Evolutionary conservation across 2,888 invertebrate genomes (phyloP).

Genomic region (Pilophorus perplexus): DNA sequence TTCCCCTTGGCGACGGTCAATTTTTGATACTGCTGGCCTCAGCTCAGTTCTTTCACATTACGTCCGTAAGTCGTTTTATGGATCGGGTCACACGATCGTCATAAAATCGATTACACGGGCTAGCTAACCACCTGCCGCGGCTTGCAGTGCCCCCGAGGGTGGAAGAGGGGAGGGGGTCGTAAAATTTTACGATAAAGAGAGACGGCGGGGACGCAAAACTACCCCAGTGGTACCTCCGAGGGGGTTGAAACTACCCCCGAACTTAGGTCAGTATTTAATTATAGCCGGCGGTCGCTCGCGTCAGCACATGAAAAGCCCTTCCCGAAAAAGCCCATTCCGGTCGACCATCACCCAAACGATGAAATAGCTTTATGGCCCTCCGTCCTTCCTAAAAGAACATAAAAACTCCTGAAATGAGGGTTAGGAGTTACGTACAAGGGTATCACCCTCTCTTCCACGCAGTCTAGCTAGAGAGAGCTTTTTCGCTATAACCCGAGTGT

Average conservation of each 20-base stretch:
- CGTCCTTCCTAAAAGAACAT: conserved; percentile 14
- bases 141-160: neutral
- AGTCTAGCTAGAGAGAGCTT: neutral
- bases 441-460: neutral
- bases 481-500: conserved; percentile 22
- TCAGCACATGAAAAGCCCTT: conserved; percentile 16
- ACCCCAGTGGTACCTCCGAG: neutral
- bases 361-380: conserved; percentile 33
- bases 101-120: neutral
- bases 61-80: conserved; percentile 1
- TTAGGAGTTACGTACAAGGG: neutral
- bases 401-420: conserved; percentile 29
- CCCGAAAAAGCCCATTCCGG: neutral
- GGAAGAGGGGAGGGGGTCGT: neutral
- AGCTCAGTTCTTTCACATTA: too few species aligned
- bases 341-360: conserved; percentile 13
- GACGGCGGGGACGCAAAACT: neutral
- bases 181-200: conserved; percentile 21
- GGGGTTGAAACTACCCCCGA: neutral
- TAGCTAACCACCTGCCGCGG: conserved; percentile 1
- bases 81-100: neutral
- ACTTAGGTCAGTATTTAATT: conserved; percentile 32
- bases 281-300: conserved; percentile 21
- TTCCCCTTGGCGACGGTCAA: too few species aligned
- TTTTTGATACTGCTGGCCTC: too few species aligned